Base-by-base conservation (phyloP, 2,113 vertebrate species). In the Scytalopus superciliaris region DNA sequence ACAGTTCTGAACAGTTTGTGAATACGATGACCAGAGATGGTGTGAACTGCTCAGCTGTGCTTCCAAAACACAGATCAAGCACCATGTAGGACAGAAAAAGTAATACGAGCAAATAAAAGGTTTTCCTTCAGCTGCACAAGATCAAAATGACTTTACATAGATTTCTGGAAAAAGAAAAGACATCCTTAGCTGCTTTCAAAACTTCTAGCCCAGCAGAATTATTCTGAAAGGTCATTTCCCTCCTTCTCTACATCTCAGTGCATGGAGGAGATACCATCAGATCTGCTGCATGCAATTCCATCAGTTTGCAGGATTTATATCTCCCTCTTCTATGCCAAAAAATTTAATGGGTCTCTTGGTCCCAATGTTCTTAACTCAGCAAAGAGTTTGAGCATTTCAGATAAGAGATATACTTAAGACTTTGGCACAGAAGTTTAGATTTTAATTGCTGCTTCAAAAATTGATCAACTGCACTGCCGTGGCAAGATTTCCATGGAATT, bases 311-410 rank as follows among this genome's bases (percentile, higher is more conserved):
- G 84, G 69, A 84, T 94, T 97, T 87, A 92, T 3, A 68, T 64
- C 63, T 84, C 19, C 59, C 77, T 77, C 21, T 21, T 69, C 90
- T 53, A 69, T 68, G 81, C 90, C 90, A 94, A 76, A 94, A 85
- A 74, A 91, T 84, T 87, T 95, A 86, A 95, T 91, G 89, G 95
- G 69, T 90, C 95, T 96, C 93, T 81, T 66, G 84, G 82, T 95
- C 79, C 82, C 83, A 76, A 96, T 86, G 91, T 90, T 95, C 95
- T 90, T 94, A 92, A 90, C 95, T 94, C 96, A 92, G 95, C 87
- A 88, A 68, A 69, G 78, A 84, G 79, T 87, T 80, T 87, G 89
- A 95, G 87, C 30, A 3, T 79, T 90, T 73, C 31, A 95, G 91
- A 94, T 93, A 96, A 94, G 76, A 91, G 76, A 94, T 49, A 14